phyloP scores from a whole-genome alignment of 2,888 invertebrate species.

The Glyphotaelius pellucidus region DNA sequence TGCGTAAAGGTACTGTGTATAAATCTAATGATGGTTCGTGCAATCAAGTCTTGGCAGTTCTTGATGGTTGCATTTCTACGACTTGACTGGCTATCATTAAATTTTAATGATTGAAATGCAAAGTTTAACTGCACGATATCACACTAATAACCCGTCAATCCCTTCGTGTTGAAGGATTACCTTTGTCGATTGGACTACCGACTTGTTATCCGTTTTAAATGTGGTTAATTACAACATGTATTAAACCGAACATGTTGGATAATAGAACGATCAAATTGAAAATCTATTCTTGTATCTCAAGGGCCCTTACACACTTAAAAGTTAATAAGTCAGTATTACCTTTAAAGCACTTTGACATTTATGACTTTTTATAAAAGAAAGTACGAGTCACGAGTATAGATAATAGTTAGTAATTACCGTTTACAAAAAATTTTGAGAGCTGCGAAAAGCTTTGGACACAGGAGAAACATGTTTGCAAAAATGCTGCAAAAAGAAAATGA shows the following conservation, averaged over 20 bases:
- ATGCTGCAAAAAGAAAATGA: no score
- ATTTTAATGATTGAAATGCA: not conserved
- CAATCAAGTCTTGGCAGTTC: not conserved
- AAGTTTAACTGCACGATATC: not conserved
- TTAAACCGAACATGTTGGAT: not conserved
- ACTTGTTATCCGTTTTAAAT: not conserved
- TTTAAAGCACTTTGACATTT: no score
- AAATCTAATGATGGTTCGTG: not conserved
- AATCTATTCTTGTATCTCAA: not conserved
- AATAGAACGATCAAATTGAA: not conserved
- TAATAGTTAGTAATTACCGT: no score
- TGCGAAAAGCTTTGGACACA: no score
- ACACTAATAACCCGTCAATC: not conserved
- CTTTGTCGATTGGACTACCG: not conserved
- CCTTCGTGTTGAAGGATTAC: conserved; percentile 2
- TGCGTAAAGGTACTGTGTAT: no score
- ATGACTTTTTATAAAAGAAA: no score
- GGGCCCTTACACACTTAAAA: no score
- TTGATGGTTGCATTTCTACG: not conserved
- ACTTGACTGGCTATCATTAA: not conserved
- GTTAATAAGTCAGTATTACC: no score
- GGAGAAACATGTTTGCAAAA: no score
- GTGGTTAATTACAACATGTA: not conserved
- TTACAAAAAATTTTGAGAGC: no score
- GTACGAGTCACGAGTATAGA: no score